Evolutionary conservation across 2,888 invertebrate genomes (phyloP).

Genomic region (Aphidius colemani): DNA sequence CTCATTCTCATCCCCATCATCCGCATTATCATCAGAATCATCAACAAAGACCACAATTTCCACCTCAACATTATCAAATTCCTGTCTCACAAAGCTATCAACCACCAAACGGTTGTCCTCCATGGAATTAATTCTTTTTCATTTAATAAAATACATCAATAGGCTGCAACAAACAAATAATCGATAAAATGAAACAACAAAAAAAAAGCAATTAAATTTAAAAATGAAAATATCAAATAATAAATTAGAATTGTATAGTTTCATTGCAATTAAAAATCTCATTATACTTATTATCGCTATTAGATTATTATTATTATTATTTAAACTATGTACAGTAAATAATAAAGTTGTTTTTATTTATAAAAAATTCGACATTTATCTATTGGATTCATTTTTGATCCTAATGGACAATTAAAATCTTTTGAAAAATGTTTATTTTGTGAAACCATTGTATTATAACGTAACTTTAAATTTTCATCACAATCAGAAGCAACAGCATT

Average conservation of each 20-base stretch:
- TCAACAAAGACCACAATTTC: slow-evolving; percentile 44
- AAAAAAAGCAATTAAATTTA: not conserved
- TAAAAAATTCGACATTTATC: slow-evolving; percentile 30
- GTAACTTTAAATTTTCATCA: slow-evolving; percentile 29
- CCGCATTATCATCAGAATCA: slow-evolving; percentile 42
- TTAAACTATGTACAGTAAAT: slow-evolving; percentile 30
- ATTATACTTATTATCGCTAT: too few species aligned
- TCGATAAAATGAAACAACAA: not conserved
- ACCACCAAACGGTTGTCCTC: slow-evolving; percentile 44
- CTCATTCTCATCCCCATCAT: slow-evolving; percentile 31
- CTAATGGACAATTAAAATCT: slow-evolving; percentile 31
- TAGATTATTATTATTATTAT: too few species aligned
- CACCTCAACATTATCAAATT: slow-evolving; percentile 44
- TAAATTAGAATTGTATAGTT: not conserved
- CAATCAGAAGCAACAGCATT: slow-evolving; percentile 31
- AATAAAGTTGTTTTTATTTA: slow-evolving; percentile 35
- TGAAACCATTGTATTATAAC: slow-evolving; percentile 34
- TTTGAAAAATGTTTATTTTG: slow-evolving; percentile 30
- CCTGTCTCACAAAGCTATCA: slow-evolving; percentile 48
- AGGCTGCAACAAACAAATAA: too few species aligned
- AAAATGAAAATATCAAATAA: slow-evolving; percentile 11
- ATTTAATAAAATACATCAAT: too few species aligned
- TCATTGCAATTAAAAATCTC: too few species aligned
- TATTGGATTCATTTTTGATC: slow-evolving; percentile 30
- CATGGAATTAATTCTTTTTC: slow-evolving; percentile 36